phyloP scores from a whole-genome alignment of 64 coral and sea anemone species.

The Pachyseris speciosa region DNA sequence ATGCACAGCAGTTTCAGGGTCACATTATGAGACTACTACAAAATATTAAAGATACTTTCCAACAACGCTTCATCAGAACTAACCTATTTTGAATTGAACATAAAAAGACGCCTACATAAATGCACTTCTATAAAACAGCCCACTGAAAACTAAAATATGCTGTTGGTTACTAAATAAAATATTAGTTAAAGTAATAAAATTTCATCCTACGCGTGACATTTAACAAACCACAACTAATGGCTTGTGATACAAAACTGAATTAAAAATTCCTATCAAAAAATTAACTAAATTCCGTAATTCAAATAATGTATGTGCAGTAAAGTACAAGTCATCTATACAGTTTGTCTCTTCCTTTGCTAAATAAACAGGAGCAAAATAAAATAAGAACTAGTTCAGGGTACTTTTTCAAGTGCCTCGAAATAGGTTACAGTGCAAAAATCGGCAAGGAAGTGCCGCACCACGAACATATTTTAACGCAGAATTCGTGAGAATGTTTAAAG shows the following conservation, averaged over 20 bases:
- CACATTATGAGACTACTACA: not conserved
- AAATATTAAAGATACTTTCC: not conserved
- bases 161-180: not conserved
- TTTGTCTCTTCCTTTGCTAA: not conserved
- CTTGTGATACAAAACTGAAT: not conserved
- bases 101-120: not conserved
- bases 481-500: no score
- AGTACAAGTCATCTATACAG: not conserved
- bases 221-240: not conserved
- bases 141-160: not conserved
- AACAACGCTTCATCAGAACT: not conserved
- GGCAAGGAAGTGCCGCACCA: not conserved
- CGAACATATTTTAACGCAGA: no score
- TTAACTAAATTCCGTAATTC: not conserved
- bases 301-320: not conserved
- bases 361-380: not conserved
- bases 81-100: not conserved
- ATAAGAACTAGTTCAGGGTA: not conserved
- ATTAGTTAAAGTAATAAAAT: no score
- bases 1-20: not conserved
- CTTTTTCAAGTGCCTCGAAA: not conserved
- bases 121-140: not conserved
- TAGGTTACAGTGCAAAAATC: not conserved
- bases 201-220: not conserved
- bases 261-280: not conserved